A percentile compares a stretch with the other conserved stretches of the same genome.
Conservation (phyloP, 2,888 invertebrate species). For the Sphaerophoria taeniata region DNA sequence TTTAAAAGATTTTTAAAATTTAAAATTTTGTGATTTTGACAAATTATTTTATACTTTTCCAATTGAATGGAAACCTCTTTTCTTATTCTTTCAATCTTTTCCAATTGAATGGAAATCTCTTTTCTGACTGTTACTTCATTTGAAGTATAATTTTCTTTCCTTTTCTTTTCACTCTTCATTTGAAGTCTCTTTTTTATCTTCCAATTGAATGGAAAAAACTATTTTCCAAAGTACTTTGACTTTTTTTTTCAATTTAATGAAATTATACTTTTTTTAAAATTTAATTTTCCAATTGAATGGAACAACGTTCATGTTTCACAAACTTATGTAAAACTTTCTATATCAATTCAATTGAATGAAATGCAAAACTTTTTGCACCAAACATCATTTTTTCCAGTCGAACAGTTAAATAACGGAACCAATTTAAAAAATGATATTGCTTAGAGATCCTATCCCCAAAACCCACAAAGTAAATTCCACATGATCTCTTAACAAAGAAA, state of each 20-base stretch:
- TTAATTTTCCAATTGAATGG: constrained; percentile 37
- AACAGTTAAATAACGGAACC: too few species aligned
- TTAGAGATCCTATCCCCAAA: too few species aligned
- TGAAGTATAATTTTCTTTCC: constrained; percentile 15
- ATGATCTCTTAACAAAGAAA: too few species aligned
- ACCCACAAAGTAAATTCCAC: too few species aligned
- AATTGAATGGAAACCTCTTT: constrained; percentile 9
- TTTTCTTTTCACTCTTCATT: constrained; percentile 20
- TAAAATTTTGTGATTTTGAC: constrained; percentile 15
- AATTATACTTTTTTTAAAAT: constrained; percentile 24
- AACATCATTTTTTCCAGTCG: too few species aligned
- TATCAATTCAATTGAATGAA: too few species aligned
- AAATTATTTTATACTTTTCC: constrained; percentile 22
- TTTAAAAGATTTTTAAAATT: constrained; percentile 7
- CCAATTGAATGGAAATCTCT: constrained; percentile 10
- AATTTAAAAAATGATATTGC: too few species aligned
- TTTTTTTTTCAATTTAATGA: constrained; percentile 38
- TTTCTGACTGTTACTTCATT: constrained; percentile 18
- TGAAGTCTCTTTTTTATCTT: constrained; percentile 6
- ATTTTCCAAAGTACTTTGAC: constrained; percentile 17
- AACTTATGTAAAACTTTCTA: constrained; percentile 16
- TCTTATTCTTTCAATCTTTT: constrained; percentile 6
- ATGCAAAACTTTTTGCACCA: too few species aligned
- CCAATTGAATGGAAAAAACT: constrained; percentile 1
- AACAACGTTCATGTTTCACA: constrained; percentile 19